phyloP scores from a whole-genome alignment of 2,888 invertebrate species.

The Nebria brevicollis region DNA sequence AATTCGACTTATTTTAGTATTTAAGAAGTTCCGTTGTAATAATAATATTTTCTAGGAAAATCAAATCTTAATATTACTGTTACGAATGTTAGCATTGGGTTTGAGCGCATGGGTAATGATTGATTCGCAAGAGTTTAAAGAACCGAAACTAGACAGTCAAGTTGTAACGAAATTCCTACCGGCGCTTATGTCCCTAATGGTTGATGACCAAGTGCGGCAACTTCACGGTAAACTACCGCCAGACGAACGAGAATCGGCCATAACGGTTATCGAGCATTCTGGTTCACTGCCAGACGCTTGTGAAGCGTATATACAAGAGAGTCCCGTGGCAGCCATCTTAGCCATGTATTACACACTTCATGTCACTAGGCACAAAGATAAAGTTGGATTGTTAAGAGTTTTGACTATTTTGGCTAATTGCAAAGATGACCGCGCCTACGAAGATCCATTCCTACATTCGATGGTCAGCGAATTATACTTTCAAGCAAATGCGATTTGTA shows the following conservation, averaged over 20 bases:
- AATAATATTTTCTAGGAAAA: slow-evolving; percentile 72
- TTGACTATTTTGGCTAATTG: slow-evolving; percentile 91
- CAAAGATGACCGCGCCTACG: slow-evolving; percentile 91
- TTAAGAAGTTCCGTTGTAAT: no score
- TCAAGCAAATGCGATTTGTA: not conserved
- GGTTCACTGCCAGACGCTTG: slow-evolving; percentile 94
- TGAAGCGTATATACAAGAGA: slow-evolving; percentile 90
- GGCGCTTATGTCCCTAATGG: slow-evolving; percentile 92
- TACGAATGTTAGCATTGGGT: slow-evolving; percentile 93
- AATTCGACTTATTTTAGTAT: no score
- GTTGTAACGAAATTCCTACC: slow-evolving; percentile 95
- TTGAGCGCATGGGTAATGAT: slow-evolving; percentile 98
- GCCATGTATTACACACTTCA: slow-evolving; percentile 96
- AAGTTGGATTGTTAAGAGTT: slow-evolving; percentile 83
- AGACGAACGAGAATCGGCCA: slow-evolving; percentile 92
- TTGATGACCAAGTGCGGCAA: slow-evolving; percentile 85
- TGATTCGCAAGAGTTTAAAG: slow-evolving; percentile 93
- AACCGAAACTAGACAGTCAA: slow-evolving; percentile 92
- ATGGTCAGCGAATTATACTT: slow-evolving; percentile 67
- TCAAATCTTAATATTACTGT: slow-evolving; percentile 84
- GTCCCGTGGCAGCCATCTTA: slow-evolving; percentile 89
- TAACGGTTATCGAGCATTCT: slow-evolving; percentile 93
- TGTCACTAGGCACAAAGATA: slow-evolving; percentile 83
- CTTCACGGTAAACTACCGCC: slow-evolving; percentile 88
- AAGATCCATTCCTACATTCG: slow-evolving; percentile 95